Base-by-base conservation (phyloP, 1,140 invertebrate genomes). In the Drepana arcuata region DNA sequence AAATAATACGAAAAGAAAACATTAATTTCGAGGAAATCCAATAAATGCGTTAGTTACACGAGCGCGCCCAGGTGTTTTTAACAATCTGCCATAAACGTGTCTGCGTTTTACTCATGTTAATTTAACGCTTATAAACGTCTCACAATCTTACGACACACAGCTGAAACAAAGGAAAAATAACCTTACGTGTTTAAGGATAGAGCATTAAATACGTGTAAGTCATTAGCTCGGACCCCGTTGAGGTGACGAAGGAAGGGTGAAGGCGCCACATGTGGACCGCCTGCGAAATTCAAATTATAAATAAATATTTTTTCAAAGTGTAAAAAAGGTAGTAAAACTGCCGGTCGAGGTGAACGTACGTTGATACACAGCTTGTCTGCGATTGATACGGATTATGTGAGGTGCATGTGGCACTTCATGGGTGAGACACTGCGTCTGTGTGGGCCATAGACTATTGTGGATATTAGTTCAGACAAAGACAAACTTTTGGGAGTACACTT, bases 311-410 rank as follows among this genome's bases (percentile, higher is more conserved):
- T 41, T 44, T 45, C 41, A 40, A 40, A 49, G 39, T 25, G 32
- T 15, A 41, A 49, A 45, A 49, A 48, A 54, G 45, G 12, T 5
- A 10, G 4, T 10, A 10, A 26, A 10, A 10, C n/a, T n/a, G n/a
- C n/a, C 24, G 24, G 18, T 21, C 33, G 39, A 54, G 51, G 51
- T 54, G 51, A 54, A 53, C 23, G 50, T 23, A 38, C 51, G 37
- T 41, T 34, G 41, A 29, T 38, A 29, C 38, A 38, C 18, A 26
- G n/a, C 18, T 24, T 10, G 23, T 14, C 16, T 34, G 26, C 45
- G 45, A 48, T 44, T 45, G 44, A 48, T 48, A 38, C 26, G 29
- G n/a, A 27, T 41, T 40, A 34, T 26, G 9, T 3, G 6, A n/a
- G n/a, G n/a, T n/a, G n/a, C n/a, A n/a, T n/a, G n/a, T n/a, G n/a